Percentiles rank a stretch among this genome's conserved stretches.
phyloP scores from a whole-genome alignment of 2,113 vertebrate species.

The Larimichthys polyactis region DNA sequence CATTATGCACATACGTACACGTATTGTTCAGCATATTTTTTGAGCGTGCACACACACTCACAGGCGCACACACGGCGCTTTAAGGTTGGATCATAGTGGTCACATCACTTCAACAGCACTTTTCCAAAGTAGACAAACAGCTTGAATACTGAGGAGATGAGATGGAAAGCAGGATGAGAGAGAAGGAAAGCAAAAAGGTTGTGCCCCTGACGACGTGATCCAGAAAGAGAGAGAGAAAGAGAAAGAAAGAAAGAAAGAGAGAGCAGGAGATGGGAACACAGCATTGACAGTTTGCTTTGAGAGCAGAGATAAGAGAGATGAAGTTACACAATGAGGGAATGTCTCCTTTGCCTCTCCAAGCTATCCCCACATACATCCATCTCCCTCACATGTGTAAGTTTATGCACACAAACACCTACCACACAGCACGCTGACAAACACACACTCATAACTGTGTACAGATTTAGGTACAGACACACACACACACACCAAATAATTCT shows the following conservation, averaged over 20 bases:
- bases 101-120: conserved; percentile 61
- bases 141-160: conserved; percentile 63
- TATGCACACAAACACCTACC: conserved; percentile 57
- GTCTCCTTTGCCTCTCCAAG: conserved; percentile 66
- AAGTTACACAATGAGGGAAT: conserved; percentile 72
- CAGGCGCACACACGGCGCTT: conserved; percentile 21
- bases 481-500: conserved; percentile 3
- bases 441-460: conserved; percentile 43
- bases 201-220: conserved; percentile 42
- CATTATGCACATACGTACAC: conserved; percentile 40
- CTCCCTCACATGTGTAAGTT: conserved; percentile 47
- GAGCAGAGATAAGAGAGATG: conserved; percentile 66
- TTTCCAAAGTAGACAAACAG: conserved; percentile 72
- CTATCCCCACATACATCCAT: conserved; percentile 69
- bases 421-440: conserved; percentile 43
- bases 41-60: neutral
- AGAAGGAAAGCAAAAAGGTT: conserved; percentile 52
- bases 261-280: conserved; percentile 48
- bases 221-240: conserved; percentile 35
- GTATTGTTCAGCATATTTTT: conserved; percentile 52
- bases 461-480: conserved; percentile 25
- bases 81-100: conserved; percentile 52
- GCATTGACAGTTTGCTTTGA: conserved; percentile 71
- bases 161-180: conserved; percentile 64
- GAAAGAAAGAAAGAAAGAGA: conserved; percentile 10